These are phyloP conservation scores for Gallirallus australis DNA, from an alignment of 2,797 vertebrate genomes.

Conservation along the genomic window DNA sequence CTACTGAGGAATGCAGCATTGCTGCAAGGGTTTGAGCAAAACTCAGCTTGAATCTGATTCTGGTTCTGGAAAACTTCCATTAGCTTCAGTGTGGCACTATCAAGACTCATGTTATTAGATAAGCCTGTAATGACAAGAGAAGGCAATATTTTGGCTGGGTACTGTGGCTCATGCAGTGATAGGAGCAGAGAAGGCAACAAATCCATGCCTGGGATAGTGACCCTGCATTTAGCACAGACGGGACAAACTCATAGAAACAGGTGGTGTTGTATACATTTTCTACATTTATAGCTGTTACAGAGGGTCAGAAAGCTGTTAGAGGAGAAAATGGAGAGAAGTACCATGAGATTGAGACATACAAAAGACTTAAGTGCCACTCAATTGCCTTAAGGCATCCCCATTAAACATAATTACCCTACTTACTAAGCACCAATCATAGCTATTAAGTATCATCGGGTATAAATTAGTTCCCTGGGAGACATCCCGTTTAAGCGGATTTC, in stretches of 20 bases:
- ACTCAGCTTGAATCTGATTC: neutral
- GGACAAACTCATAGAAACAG: conserved; percentile 24
- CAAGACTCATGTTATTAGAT: neutral
- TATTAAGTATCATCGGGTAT: conserved; percentile 71
- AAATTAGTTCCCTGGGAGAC: conserved; percentile 74
- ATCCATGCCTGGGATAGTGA: neutral
- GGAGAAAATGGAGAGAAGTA: conserved; percentile 62
- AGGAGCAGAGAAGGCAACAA: neutral
- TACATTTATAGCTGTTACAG: conserved; percentile 23
- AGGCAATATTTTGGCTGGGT: conserved; percentile 43
- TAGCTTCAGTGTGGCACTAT: neutral
- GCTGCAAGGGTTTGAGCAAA: neutral
- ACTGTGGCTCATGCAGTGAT: neutral
- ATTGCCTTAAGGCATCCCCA: conserved; percentile 71
- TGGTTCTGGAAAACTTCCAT: conserved; percentile 4
- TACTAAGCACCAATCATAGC: conserved; percentile 73
- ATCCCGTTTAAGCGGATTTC: conserved; percentile 56
- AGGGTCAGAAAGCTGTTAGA: conserved; percentile 53
- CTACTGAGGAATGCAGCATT: neutral
- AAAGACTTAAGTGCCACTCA: conserved; percentile 75
- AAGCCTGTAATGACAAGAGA: neutral
- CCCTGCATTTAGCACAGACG: conserved; percentile 36
- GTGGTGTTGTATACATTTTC: conserved; percentile 35
- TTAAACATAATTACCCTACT: conserved; percentile 75
- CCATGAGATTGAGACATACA: conserved; percentile 68